Percentiles rank a stretch among this genome's conserved stretches.
Evolutionary conservation across 2,888 invertebrate genomes (phyloP).

Genomic region (Palloptera scutellata): DNA sequence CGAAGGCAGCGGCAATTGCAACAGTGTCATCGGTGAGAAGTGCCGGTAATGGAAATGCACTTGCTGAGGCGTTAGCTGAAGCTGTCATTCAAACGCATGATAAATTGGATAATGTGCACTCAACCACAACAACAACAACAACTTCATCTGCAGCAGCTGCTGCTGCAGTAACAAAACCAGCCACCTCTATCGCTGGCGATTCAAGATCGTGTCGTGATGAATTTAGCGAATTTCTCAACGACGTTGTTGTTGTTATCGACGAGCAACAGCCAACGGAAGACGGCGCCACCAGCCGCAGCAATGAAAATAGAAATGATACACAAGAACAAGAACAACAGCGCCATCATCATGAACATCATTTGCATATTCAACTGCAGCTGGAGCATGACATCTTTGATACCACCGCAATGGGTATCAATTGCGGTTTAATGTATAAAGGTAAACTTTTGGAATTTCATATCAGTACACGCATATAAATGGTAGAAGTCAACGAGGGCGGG

Average conservation of each 20-base stretch:
- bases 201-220: slow-evolving; percentile 40
- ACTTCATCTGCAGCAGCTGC: slow-evolving; percentile 23
- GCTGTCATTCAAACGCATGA: neutral
- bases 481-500: too few species aligned
- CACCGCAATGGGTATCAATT: slow-evolving; percentile 46
- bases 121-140: slow-evolving; percentile 19
- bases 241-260: slow-evolving; percentile 43
- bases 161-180: slow-evolving; percentile 30
- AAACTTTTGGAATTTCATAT: slow-evolving; percentile 33
- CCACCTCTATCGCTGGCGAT: slow-evolving; percentile 33
- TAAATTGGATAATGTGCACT: neutral
- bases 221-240: slow-evolving; percentile 46
- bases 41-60: too few species aligned
- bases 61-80: too few species aligned
- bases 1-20: neutral
- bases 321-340: slow-evolving; percentile 8
- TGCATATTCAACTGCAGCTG: slow-evolving; percentile 47
- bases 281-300: slow-evolving; percentile 24
- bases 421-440: slow-evolving; percentile 55
- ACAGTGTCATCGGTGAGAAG: too few species aligned
- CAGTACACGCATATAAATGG: neutral
- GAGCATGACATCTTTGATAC: slow-evolving; percentile 53
- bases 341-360: slow-evolving; percentile 26
- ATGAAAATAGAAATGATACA: slow-evolving; percentile 4
- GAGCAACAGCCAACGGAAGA: slow-evolving; percentile 20